Base-by-base conservation (phyloP, 2,113 vertebrate species). In the Osmerus eperlanus region DNA sequence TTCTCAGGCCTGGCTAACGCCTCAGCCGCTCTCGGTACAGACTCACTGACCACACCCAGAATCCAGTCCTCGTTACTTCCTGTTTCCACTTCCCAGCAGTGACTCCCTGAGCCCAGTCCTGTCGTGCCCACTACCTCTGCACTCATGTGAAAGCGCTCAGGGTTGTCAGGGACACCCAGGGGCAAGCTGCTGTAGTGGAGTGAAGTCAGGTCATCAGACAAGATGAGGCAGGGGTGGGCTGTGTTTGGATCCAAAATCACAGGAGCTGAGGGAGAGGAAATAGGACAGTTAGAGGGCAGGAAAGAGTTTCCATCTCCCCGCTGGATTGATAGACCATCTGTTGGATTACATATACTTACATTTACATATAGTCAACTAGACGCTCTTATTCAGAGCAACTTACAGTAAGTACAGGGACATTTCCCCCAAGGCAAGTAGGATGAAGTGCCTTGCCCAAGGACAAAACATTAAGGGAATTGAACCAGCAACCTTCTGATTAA, bases 191-290 rank as follows among this genome's bases (percentile, higher is more conserved):
- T 79, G 73, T 92, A 90, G 53, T 75, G 78, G 21, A 91, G 71
- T 83, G 87, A 87, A 69, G 89, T 90, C 23, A 92, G 87, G 64
- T 92, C 84, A 3, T 89, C 85, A 0, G 91, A 92, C 72, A 93
- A 87, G 79, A 83, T 80, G 79, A 93, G 87, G 72, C 89, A 90
- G 28, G 92, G 92, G 78, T 92, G 91, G 25, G 91, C 89, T 68
- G 92, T 90, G 84, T 90, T 92, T 75, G 87, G 89, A 76, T 93
- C 91, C 76, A 93, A 77, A 55, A 84, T 92, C 72, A 93, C 86
- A 7, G 90, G 88, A 67, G 71, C 92, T 92, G 71, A 75, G 53
- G 67, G 68, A 60, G 53, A 84, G 69, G 64, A 85, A 81, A 77
- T 70, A 59, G 9, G 41, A 47, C 8, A 41, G 36, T 41, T 41